Base-by-base conservation (phyloP, 1,140 invertebrate species). In the Drosophila sp. region DNA sequence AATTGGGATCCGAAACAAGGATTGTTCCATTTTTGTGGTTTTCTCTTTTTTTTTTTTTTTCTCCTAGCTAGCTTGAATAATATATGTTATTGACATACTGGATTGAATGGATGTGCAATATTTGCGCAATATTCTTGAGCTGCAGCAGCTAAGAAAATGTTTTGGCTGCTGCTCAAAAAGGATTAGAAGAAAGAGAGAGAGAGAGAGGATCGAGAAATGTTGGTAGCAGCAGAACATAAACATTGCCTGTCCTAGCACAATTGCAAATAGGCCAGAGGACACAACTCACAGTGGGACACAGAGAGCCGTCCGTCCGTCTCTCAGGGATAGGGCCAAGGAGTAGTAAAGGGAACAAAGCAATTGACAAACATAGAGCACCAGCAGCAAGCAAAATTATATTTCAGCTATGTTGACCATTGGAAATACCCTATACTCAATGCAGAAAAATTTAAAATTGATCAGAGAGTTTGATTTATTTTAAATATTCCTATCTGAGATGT, bases 11-110 rank as follows among this genome's bases (percentile, higher is more conserved):
- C 61, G 8, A 5, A 25, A 41, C 64, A 58, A 50, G 41, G 40
- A 72, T 80, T 85, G 76, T 87, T 69, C 79, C 83, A 87, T 87
- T 86, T 79, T 86, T 86, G 83, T 86, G 83, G 83, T 85, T 83
- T 70, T 66, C 55, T 54, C 69, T 38, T 68, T 44, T 27, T 47
- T 2, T 1, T 8, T 17, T 6, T 2, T 11, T 2, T 47, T 76
- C 80, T 82, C 68, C 55, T 55, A 47, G 17, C 66, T 41, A 67
- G 35, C 27, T 40, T 17, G 23, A 55, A 44, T 70, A 57, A 71
- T 78, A 65, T 77, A 77, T 77, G 61, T 7, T 68, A 76, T 76
- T 75, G 73, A 76, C 64, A 75, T 65, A 68, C 38, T 60, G 41
- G 3, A 50, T 50, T 50, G 44, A 27, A 60, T 60, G 68, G 64